Percentiles rank a stretch among this genome's conserved stretches.
These are phyloP conservation scores for Chymomyza costata DNA, from an alignment of 1,140 invertebrate genomes.

Conservation along the genomic window DNA sequence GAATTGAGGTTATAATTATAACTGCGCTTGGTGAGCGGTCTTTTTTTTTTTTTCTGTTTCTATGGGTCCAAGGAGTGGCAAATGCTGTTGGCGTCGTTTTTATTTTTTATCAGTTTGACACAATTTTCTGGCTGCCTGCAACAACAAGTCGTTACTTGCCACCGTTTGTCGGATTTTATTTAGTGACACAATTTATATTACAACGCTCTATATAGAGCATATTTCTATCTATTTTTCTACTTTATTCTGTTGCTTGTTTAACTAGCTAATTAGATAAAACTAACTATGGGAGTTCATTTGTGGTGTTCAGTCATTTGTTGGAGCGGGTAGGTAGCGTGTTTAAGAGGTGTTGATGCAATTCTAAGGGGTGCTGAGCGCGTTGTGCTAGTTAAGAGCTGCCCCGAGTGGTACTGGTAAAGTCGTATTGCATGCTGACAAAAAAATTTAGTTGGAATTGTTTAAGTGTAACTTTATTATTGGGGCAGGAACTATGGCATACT, in stretches of 20 bases:
- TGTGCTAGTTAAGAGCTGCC: conserved; percentile 24
- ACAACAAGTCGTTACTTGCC: conserved; percentile 1
- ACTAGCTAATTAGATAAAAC: conserved; percentile 69
- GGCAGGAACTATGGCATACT: no score
- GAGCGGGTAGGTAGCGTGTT: neutral
- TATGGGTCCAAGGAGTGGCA: conserved; percentile 50
- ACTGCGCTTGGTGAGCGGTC: conserved; percentile 16
- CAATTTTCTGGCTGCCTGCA: conserved; percentile 49
- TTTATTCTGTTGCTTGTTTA: conserved; percentile 31
- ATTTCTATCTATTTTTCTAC: conserved; percentile 23
- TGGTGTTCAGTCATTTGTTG: neutral
- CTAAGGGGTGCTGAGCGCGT: conserved; percentile 23
- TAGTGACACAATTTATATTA: conserved; percentile 70
- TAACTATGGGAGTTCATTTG: conserved; percentile 34
- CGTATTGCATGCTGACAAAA: no score
- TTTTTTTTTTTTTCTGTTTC: neutral
- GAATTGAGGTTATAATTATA: conserved; percentile 71
- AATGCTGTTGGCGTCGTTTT: conserved; percentile 43
- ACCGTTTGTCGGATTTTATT: conserved; percentile 44
- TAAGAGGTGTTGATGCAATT: no score
- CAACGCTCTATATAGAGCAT: conserved; percentile 27
- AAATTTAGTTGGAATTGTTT: no score
- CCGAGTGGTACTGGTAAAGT: no score
- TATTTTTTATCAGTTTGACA: conserved; percentile 69
- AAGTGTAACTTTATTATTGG: no score